Evolutionary conservation across 2,888 invertebrate species (phyloP), one percentile per base, ranked within the genome.

Genomic region (Charanyca ferruginea): DNA sequence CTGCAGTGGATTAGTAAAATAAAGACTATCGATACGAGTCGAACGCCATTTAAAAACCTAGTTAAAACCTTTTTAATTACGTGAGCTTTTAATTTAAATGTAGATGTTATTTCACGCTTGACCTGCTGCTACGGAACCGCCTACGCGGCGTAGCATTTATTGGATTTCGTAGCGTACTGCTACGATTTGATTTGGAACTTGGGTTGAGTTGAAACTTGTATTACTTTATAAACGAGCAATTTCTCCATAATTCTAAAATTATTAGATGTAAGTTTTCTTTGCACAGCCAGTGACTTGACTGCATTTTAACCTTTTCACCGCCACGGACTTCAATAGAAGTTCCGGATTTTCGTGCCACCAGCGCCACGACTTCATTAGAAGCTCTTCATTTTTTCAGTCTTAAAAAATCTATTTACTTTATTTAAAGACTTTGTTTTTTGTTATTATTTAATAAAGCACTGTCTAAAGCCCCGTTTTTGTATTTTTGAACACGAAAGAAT

Each of bases 141-240:
- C 69, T 70, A 64, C 70, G 69, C 25, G 51, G 28, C 72, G 73
- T 72, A 72, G 73, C 55, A 32, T 20, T 51, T 52, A 53, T 64
- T 65, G 20, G 8, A 51, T 59, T n/a, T 66, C 72, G 61, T 72
- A 67, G 72, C 67, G 38, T n/a, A 23, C 23, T n/a, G 67, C 55
- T 67, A 72, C 67, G 45, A 55, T 47, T 52, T 28, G 9, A 53
- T 54, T 57, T 49, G 2, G 9, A 44, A 13, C 18, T 55, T 48
- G 25, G 25, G 35, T 61, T 8, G 16, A 42, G 22, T 25, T 67
- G 8, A 25, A 68, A 53, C 18, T 62, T 38, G 23, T 62, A 6
- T 22, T 13, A 48, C 11, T 60, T 38, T 68, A 35, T 61, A 23
- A 48, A 18, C 16, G 23, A 28, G 41, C 8, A 23, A 48, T 54